Evolutionary conservation across 2,888 invertebrate species (phyloP), one percentile per base, ranked within the genome.

Genomic region (Hypomecis atomaria): DNA sequence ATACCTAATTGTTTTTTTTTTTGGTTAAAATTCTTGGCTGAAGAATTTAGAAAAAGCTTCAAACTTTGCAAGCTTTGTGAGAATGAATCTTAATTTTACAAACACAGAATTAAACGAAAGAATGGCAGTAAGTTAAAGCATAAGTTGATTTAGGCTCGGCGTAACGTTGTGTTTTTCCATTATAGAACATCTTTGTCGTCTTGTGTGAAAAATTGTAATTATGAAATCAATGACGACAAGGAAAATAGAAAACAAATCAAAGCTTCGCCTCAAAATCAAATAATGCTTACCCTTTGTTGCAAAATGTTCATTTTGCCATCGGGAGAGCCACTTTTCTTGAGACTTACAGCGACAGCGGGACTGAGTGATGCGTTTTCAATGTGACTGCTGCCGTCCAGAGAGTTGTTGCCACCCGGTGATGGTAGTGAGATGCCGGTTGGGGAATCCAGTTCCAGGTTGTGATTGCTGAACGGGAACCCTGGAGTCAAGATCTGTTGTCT

Each of bases 251-350:
- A 85, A 81, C 75, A 74, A 79, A 79, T 81, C 78, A 92, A 93
- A 87, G 94, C 93, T 88, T 94, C 93, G 88, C 94, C 93, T 84
- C 90, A 91, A 83, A 93, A 90, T 92, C 93, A 92, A 91, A 83
- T 86, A 86, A 91, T 94, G 95, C 96, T 97, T 96, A 97, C 97
- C 97, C 97, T 95, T 93, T 96, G 96, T 89, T 96, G 97, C 87
- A 97, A 95, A 90, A 96, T 94, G 82, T 90, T 87, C 88, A 94
- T 77, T 94, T 94, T 85, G 94, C 92, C 85, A 94, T 95, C 86
- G 93, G 93, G 82, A 93, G 93, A 84, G 82, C 94, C 92, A 90
- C 94, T 86, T 93, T 94, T 92, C 92, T 95, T 92, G 82, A 94
- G 88, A 94, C 95, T 95, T 92, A 95, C 95, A 86, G 95, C 94